These are phyloP conservation scores for Cylloceria caligata DNA, from an alignment of 2,888 invertebrate species.

Conservation along the genomic window DNA sequence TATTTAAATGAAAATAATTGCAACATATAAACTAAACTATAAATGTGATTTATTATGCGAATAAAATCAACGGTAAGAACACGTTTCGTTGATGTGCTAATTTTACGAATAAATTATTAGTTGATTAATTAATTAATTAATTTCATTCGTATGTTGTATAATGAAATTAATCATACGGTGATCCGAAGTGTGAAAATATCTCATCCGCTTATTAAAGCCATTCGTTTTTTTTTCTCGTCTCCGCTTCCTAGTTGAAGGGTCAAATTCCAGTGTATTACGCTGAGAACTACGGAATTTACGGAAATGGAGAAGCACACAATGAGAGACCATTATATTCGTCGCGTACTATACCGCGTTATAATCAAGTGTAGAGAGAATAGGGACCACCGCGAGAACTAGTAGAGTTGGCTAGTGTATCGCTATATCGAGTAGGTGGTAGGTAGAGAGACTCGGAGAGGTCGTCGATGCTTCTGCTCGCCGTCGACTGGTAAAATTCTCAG, in stretches of 20 bases:
- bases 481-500: slow-evolving; percentile 55
- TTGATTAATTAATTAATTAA: too few species aligned
- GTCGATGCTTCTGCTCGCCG: slow-evolving; percentile 41
- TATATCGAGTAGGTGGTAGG: slow-evolving; percentile 19
- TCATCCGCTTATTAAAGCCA: background rate
- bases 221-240: background rate
- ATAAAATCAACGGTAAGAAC: too few species aligned
- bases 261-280: slow-evolving; percentile 31
- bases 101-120: too few species aligned
- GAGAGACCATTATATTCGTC: slow-evolving; percentile 56
- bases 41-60: background rate
- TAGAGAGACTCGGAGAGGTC: slow-evolving; percentile 33
- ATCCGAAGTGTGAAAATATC: background rate
- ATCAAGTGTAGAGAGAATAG: slow-evolving; percentile 30
- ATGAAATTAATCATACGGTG: background rate
- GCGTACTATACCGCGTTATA: slow-evolving; percentile 46
- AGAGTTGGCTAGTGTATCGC: slow-evolving; percentile 25
- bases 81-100: too few species aligned
- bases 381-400: slow-evolving; percentile 46
- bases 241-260: slow-evolving; percentile 21
- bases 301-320: slow-evolving; percentile 40
- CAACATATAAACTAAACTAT: too few species aligned
- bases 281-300: slow-evolving; percentile 38
- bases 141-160: too few species aligned
- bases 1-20: too few species aligned